Evolutionary conservation across 2,888 invertebrate species (phyloP), one percentile per base, ranked within the genome.

Genomic region (Chloroclysta siterata): DNA sequence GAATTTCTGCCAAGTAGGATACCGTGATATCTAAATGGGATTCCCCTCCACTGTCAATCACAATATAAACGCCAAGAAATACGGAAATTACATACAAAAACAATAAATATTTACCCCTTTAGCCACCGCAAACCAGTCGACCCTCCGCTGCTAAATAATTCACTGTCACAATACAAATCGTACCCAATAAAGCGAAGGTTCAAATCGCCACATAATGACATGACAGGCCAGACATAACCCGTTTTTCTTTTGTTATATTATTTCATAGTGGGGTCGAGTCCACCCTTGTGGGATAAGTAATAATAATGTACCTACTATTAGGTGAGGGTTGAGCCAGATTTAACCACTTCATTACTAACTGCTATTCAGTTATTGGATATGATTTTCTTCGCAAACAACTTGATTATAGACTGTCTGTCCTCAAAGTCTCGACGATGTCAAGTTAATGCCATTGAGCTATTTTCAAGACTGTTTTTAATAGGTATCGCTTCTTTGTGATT

Each of bases 231-330:
- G 74, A 72, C 68, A 53, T 75, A 84, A 86, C 87, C 81, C 81
- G 87, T 85, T 76, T 60, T 75, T 72, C 76, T 79, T 89, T 89
- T 90, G 89, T 88, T 87, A 81, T 81, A 88, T 36, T 88, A 87
- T 89, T 88, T 85, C 85, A 89, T 61, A 53, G 80, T 81, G 76
- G 89, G 88, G 85, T 84, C 80, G 80, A 74, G 77, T 53, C 69
- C 75, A 77, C 81, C 81, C 82, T 71, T 59, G 69, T 68, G 68
- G 75, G 77, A 83, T 57, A n/a, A 60, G 53, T 50, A 65, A 82
- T 83, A 81, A 79, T 83, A 80, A 79, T 80, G 75, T 60, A 65
- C n/a, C n/a, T n/a, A n/a, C 71, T 69, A 77, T 77, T 76, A 72
- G 68, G 71, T 72, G 76, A 60, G 78, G 78, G 77, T 80, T 69